Evolutionary conservation across 2,113 vertebrate species (phyloP).

Genomic region (Anguilla rostrata): DNA sequence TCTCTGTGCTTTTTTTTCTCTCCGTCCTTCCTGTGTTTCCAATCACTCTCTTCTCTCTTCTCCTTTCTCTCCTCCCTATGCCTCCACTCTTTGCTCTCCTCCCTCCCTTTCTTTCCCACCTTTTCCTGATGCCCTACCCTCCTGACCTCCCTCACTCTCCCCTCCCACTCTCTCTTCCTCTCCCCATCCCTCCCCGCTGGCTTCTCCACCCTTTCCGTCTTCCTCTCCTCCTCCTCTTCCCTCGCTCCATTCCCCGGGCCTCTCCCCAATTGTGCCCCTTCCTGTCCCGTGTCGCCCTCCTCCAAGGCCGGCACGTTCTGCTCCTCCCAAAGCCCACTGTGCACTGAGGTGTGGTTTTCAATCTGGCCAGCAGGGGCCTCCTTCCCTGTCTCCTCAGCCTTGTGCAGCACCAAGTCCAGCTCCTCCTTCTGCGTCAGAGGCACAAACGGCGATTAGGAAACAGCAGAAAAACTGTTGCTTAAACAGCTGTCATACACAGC

Average conservation of each 20-base stretch:
- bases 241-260: conserved; percentile 51
- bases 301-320: background rate
- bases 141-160: conserved; percentile 45
- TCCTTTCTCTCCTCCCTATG: conserved; percentile 49
- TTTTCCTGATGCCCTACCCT: conserved; percentile 34
- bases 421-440: conserved; percentile 56
- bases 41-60: conserved; percentile 42
- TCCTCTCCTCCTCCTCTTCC: conserved; percentile 67
- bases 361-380: conserved; percentile 40
- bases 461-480: background rate
- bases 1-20: conserved; percentile 35
- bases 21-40: conserved; percentile 48
- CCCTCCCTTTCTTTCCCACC: conserved; percentile 38
- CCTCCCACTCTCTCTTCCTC: background rate
- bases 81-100: conserved; percentile 11
- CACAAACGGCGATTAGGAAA: background rate
- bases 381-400: conserved; percentile 40
- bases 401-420: conserved; percentile 57
- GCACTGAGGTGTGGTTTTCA: conserved; percentile 25
- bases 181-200: conserved; percentile 44
- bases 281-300: background rate
- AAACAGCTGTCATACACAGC: too few species aligned
- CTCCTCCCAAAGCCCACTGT: background rate
- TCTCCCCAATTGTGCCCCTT: conserved; percentile 52
- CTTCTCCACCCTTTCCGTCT: conserved; percentile 61